Evolutionary conservation across 2,797 vertebrate species (phyloP).

Genomic region (Avahi laniger): DNA sequence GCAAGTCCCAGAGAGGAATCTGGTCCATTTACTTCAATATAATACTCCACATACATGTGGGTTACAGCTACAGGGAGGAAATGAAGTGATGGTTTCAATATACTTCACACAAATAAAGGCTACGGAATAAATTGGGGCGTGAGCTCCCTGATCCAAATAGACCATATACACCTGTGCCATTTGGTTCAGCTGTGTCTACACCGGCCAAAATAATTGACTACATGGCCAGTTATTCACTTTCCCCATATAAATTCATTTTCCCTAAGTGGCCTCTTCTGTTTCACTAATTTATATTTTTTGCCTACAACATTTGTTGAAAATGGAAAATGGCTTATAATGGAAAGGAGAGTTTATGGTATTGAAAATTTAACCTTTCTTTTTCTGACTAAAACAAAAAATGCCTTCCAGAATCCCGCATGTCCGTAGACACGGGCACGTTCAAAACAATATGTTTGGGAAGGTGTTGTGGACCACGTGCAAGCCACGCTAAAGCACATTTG

Average conservation of each 20-base stretch:
- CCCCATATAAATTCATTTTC: background rate
- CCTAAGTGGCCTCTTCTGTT: background rate
- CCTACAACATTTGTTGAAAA: background rate
- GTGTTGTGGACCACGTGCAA: rapidly evolving
- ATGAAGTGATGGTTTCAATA: background rate
- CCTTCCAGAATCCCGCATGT: background rate
- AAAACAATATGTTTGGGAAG: background rate
- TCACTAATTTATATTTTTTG: background rate
- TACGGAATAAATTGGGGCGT: background rate
- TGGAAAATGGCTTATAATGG: background rate
- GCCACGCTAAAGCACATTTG: rapidly evolving
- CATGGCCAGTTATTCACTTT: background rate
- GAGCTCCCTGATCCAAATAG: background rate
- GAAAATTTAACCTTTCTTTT: background rate
- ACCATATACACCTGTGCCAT: background rate
- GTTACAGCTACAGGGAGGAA: background rate
- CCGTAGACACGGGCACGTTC: no score
- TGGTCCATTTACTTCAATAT: rapidly evolving
- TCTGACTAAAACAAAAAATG: background rate
- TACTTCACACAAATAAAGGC: background rate
- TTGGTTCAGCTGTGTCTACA: background rate
- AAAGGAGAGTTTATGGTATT: background rate
- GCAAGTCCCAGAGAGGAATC: background rate
- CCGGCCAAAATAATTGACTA: background rate
- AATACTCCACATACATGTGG: rapidly evolving